Conservation (phyloP, 2,113 vertebrate genomes). For the Panurus biarmicus region DNA sequence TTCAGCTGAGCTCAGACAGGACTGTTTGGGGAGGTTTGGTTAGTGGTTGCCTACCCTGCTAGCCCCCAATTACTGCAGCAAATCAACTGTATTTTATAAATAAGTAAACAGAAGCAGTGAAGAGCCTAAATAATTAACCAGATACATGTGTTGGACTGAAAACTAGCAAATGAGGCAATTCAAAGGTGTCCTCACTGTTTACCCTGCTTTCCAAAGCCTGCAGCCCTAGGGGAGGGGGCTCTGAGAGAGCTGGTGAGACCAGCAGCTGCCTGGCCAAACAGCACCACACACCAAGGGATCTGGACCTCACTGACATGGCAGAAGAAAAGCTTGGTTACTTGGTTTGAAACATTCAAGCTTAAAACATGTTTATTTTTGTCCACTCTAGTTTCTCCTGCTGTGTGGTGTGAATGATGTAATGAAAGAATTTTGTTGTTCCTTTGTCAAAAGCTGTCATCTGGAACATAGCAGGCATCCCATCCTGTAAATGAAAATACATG, state of each 20-base stretch:
- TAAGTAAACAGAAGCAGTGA: background rate
- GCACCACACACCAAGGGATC: accelerated
- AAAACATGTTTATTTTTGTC: background rate
- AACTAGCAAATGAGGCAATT: background rate
- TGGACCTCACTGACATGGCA: background rate
- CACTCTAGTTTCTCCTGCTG: background rate
- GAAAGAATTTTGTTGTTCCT: background rate
- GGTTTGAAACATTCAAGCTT: background rate
- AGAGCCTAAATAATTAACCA: conserved; percentile 22
- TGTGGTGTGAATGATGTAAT: background rate
- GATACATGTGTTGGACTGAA: background rate
- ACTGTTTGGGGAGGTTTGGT: background rate
- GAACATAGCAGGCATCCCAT: background rate
- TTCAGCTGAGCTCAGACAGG: background rate
- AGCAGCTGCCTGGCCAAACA: background rate
- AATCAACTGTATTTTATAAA: background rate
- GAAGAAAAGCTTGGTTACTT: background rate
- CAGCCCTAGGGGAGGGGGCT: background rate
- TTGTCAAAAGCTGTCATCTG: background rate
- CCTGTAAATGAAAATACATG: background rate
- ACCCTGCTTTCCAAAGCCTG: background rate
- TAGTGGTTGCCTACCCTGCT: background rate
- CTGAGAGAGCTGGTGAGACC: background rate
- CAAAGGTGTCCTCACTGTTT: background rate
- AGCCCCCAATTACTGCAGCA: background rate